Evolutionary conservation across 2,797 vertebrate genomes (phyloP).

Genomic region (Coendou prehensilis): DNA sequence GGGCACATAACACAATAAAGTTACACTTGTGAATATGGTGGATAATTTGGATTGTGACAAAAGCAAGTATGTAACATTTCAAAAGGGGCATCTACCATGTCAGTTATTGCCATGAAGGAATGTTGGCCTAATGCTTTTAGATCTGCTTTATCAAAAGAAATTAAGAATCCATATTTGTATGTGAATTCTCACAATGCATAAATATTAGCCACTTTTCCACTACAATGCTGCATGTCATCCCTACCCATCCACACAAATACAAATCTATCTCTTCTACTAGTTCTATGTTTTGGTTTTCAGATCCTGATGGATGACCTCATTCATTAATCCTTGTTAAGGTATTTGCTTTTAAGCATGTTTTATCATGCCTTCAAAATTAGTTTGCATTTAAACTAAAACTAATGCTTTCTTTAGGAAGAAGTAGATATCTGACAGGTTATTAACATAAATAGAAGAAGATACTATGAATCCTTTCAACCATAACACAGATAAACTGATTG

Average conservation of each 20-base stretch:
- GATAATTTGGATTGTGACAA: not conserved
- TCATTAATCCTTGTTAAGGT: not conserved
- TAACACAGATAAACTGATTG: not conserved
- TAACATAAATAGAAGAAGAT: not conserved
- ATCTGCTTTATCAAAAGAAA: constrained; percentile 30
- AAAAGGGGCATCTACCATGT: not conserved
- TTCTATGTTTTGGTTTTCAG: constrained; percentile 22
- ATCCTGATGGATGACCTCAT: not conserved
- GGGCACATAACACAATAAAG: not conserved
- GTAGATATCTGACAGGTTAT: not conserved
- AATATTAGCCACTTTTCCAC: not conserved
- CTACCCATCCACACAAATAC: not conserved
- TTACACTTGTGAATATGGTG: not conserved
- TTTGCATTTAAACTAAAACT: not conserved
- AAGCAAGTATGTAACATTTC: not conserved
- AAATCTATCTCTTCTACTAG: not conserved
- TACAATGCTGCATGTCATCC: not conserved
- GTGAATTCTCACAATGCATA: not conserved
- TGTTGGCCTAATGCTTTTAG: not conserved
- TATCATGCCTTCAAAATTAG: not conserved
- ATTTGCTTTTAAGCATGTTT: not conserved
- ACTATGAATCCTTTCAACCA: not conserved
- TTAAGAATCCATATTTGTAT: not conserved
- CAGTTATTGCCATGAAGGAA: not conserved
- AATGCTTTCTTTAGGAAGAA: constrained; percentile 3